phyloP scores from a whole-genome alignment of 2,797 vertebrate genomes.

The Melanotaenia parkinsoni region DNA sequence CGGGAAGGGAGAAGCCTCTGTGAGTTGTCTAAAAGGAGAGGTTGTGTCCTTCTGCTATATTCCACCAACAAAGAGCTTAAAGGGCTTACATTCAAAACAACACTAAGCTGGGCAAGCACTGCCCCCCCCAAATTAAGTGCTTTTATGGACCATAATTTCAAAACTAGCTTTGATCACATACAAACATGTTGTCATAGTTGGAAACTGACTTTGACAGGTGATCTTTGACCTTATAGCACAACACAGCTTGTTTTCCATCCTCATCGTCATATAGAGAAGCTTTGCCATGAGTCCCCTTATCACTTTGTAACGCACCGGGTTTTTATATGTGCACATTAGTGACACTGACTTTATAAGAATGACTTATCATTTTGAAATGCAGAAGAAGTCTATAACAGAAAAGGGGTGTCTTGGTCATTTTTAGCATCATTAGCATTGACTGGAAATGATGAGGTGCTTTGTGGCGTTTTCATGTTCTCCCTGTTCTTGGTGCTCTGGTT shows the following conservation, averaged over 20 bases:
- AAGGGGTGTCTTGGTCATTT: neutral
- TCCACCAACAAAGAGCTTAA: conserved; percentile 19
- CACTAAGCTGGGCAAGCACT: neutral
- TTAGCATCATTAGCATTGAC: neutral
- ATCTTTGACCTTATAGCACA: neutral
- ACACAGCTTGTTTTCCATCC: neutral
- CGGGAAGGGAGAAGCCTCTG: conserved; percentile 10
- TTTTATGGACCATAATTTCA: neutral
- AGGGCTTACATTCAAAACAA: conserved; percentile 3
- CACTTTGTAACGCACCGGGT: neutral
- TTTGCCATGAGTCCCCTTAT: neutral
- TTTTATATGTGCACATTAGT: neutral
- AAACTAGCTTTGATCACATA: neutral
- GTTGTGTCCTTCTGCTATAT: conserved; percentile 23
- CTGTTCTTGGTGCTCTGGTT: too few relatives aligned
- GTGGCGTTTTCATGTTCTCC: neutral
- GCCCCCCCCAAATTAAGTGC: neutral
- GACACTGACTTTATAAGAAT: neutral
- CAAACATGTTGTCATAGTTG: neutral
- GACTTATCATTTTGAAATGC: neutral
- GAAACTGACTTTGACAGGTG: neutral
- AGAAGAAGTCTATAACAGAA: neutral
- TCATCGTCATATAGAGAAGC: neutral
- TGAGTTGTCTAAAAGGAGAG: conserved; percentile 13
- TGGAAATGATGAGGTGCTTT: neutral